These are phyloP conservation scores for Pelobates fuscus DNA, from an alignment of 2,113 vertebrate species.

Conservation along the genomic window DNA sequence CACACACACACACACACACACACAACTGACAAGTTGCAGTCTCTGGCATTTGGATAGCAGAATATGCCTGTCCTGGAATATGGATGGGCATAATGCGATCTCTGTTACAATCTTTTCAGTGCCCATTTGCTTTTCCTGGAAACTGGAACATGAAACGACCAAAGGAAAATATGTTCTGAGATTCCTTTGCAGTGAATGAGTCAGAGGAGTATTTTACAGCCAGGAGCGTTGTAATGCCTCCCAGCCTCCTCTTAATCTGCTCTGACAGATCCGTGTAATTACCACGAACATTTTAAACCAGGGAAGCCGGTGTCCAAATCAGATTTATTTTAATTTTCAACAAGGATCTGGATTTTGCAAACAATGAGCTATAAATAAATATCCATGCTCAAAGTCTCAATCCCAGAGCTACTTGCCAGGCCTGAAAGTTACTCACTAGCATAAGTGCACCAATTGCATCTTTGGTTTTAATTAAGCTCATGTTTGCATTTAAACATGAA, in stretches of 20 bases:
- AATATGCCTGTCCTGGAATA: too few species aligned
- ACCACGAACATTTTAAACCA: conserved; percentile 7
- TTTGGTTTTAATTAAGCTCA: too few species aligned
- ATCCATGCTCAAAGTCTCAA: neutral
- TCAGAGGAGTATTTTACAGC: conserved; percentile 1
- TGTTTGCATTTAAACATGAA: too few species aligned
- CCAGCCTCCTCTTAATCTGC: conserved; percentile 19
- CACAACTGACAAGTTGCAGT: too few species aligned
- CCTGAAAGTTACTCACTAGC: too few species aligned
- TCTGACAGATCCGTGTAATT: conserved; percentile 35
- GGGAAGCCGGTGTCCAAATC: conserved; percentile 16
- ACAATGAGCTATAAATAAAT: neutral
- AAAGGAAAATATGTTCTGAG: conserved; percentile 6
- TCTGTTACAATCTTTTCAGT: neutral
- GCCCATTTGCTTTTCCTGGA: neutral
- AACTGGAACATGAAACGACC: neutral
- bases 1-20: too few species aligned
- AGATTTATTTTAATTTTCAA: neutral
- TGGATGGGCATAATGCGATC: too few species aligned
- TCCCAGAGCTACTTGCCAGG: too few species aligned
- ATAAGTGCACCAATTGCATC: too few species aligned
- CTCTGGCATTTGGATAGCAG: too few species aligned
- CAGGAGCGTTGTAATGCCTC: conserved; percentile 31
- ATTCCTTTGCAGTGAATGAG: conserved; percentile 26
- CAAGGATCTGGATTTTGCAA: neutral